Percentiles rank a stretch among this genome's conserved stretches.
These are phyloP conservation scores for Encarsia formosa DNA, from an alignment of 2,888 invertebrate species.

Conservation along the genomic window DNA sequence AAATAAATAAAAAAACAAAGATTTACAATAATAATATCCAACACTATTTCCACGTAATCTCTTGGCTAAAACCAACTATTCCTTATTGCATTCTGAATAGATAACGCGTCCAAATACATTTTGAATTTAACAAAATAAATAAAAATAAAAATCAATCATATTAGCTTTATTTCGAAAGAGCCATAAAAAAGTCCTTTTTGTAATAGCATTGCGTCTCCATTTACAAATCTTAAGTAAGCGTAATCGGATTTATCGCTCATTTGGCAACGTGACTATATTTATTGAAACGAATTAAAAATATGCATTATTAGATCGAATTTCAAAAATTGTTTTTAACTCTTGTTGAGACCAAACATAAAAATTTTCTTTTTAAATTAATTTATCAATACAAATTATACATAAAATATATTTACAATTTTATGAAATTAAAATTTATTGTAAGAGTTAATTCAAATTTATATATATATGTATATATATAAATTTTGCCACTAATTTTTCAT, in stretches of 20 bases:
- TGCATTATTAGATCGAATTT: conserved; percentile 1
- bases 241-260: conserved; percentile 2
- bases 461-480: no score
- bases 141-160: not conserved
- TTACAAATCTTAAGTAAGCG: not conserved
- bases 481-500: no score
- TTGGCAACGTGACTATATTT: no score
- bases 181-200: conserved; percentile 1
- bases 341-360: no score
- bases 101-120: conserved; percentile 41
- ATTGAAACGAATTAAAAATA: conserved; percentile 1
- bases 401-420: not conserved
- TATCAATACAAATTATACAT: not conserved
- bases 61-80: conserved; percentile 36
- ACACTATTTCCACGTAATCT: conserved; percentile 40
- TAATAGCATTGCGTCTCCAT: conserved; percentile 8
- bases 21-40: conserved; percentile 33
- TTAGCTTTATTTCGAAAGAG: conserved; percentile 9
- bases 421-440: no score
- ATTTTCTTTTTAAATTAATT: not conserved
- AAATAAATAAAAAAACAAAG: conserved; percentile 9
- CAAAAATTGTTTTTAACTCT: no score
- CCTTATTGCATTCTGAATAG: conserved; percentile 38
- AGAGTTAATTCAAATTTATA: no score
- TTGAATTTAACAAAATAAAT: conserved; percentile 13